Base-by-base conservation (phyloP, 1,140 invertebrate genomes). In the Penaeus chinensis region DNA sequence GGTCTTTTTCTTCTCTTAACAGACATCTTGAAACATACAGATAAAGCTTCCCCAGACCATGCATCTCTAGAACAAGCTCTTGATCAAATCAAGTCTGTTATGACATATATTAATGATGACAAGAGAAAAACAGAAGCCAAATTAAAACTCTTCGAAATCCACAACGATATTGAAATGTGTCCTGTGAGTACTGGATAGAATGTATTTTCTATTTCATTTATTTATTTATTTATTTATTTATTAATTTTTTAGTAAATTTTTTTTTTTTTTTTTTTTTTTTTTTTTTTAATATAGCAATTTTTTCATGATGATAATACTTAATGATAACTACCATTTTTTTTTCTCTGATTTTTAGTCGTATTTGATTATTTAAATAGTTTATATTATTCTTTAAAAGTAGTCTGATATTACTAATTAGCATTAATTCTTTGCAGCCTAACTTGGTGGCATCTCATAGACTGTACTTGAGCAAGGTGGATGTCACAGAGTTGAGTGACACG, bases 121-220 rank as follows among this genome's bases (percentile, higher is more conserved):
- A 99, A 99, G 92, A 94, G 98, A 90, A 97, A 96, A 93, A 98
- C 97, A 16, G 98, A 99, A 92, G 96, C 96, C 0, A 97, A 98
- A 92, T 94, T 99, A 91, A 97, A 96, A 89, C 96, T 99, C 94
- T 99, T 99, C 93, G 97, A 99, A 93, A 98, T 99, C 85, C 97
- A 98, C 92, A 98, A 99, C 92, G 97, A 99, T 92, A 99, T 99
- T 91, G 98, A 99, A 91, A 97, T 98, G 91, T 99, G 98, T 93
- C 98, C 98, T 71, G 95, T 96, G 92, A 94, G 94, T 93, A 54
- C 69, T 20, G 37, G 54, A 19, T 89, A 74, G 32, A 7, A 82
- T 82, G 18, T n/a, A 19, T 0, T 32, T 32, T 32, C 2, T 82
- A 4, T 61, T 37, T 80, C 76, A 54, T 90, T 76, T 24, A 80